A percentile compares a stretch with the other conserved stretches of the same genome.
phyloP scores from a whole-genome alignment of 2,113 vertebrate species.

The Cyphomyrus discorhynchus region DNA sequence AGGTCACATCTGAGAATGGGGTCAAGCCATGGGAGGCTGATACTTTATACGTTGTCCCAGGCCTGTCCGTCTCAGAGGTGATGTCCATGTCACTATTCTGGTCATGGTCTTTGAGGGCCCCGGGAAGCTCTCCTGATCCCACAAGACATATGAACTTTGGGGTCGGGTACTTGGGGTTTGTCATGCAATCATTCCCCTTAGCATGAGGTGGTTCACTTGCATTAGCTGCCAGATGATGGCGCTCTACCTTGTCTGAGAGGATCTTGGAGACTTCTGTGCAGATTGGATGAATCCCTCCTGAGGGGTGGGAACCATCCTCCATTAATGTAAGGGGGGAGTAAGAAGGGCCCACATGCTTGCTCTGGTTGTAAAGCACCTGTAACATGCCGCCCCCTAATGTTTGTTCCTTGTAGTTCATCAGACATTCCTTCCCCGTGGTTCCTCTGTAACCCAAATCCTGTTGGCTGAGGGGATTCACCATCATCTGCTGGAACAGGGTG shows the following conservation, averaged over 20 bases:
- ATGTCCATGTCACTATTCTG: not conserved
- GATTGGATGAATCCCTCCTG: not conserved
- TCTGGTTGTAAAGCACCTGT: not conserved
- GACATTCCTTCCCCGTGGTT: not conserved
- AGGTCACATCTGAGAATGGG: not conserved
- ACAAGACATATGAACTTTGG: not conserved
- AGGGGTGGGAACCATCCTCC: not conserved
- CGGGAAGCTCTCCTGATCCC: not conserved
- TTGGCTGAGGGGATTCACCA: constrained; percentile 43
- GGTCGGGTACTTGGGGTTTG: not conserved
- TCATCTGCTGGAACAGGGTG: constrained; percentile 51
- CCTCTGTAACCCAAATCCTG: not conserved
- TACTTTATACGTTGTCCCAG: not conserved
- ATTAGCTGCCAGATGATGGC: not conserved
- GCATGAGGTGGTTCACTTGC: not conserved
- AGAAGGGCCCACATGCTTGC: constrained; percentile 26
- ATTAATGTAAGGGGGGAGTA: not conserved
- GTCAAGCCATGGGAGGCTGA: not conserved
- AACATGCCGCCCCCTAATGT: constrained; percentile 12
- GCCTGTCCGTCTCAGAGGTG: not conserved
- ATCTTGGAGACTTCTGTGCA: not conserved
- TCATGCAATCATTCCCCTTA: not conserved
- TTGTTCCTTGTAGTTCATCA: not conserved
- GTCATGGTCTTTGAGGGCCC: not conserved
- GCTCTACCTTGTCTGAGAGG: not conserved